These are phyloP conservation scores for Myotis pilosus DNA, from an alignment of 2,797 vertebrate species.

Conservation along the genomic window DNA sequence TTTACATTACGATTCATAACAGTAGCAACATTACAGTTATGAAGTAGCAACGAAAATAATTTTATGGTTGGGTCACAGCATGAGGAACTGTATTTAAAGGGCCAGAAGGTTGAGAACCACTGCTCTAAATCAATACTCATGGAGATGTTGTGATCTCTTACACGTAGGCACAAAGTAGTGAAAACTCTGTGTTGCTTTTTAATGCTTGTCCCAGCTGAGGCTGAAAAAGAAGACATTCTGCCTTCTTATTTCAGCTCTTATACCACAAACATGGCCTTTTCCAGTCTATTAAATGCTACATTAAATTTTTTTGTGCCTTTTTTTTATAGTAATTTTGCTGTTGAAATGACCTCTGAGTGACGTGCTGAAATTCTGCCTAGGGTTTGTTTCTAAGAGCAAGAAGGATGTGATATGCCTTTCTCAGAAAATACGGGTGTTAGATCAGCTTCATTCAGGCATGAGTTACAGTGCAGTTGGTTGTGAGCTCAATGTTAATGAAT, in stretches of 20 bases:
- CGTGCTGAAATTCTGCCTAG: not conserved
- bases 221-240: not conserved
- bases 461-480: not conserved
- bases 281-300: not conserved
- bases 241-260: not conserved
- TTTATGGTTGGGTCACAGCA: too few relatives aligned
- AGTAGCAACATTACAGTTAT: too few relatives aligned
- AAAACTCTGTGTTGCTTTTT: not conserved
- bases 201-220: not conserved
- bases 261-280: not conserved
- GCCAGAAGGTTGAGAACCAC: too few relatives aligned
- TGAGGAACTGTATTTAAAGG: too few relatives aligned
- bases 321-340: not conserved
- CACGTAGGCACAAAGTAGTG: not conserved
- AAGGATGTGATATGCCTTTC: not conserved
- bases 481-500: not conserved
- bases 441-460: not conserved
- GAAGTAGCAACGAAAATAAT: too few relatives aligned
- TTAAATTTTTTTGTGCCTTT: not conserved
- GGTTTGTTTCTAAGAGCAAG: not conserved
- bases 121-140: not conserved
- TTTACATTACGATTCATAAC: too few relatives aligned
- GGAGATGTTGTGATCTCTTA: not conserved
- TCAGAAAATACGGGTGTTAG: not conserved
- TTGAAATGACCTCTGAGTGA: not conserved